These are phyloP conservation scores for Coptotermes formosanus DNA, from an alignment of 1,140 invertebrate genomes.

Conservation along the genomic window DNA sequence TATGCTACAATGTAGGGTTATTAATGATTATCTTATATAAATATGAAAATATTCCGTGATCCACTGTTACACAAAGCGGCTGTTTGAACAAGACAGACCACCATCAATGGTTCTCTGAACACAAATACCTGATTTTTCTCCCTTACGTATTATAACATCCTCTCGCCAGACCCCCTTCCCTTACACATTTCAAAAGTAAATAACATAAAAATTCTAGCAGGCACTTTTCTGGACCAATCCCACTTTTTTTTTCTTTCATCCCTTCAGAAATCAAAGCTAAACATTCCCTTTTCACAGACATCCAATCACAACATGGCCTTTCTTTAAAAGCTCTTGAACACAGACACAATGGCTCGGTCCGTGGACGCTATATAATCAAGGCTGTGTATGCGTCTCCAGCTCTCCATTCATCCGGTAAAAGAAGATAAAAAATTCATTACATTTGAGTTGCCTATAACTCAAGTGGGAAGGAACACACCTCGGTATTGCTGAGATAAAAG, in stretches of 20 bases:
- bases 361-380: constrained; percentile 6
- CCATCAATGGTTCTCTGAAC: constrained; percentile 7
- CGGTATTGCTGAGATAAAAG: not conserved
- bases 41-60: not conserved
- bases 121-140: constrained; percentile 4
- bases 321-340: constrained; percentile 1
- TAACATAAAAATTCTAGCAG: constrained; percentile 29
- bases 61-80: not conserved
- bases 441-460: not conserved
- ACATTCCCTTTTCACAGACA: constrained; percentile 6
- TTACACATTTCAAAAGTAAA: constrained; percentile 22
- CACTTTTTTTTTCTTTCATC: constrained; percentile 12
- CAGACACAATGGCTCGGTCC: not conserved
- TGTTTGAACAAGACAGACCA: not conserved
- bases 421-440: not conserved
- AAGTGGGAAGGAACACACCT: not conserved
- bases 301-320: constrained; percentile 6
- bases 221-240: constrained; percentile 10
- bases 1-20: no score
- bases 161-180: not conserved
- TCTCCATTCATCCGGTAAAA: not conserved
- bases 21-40: no score
- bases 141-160: constrained; percentile 7
- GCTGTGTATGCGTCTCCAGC: not conserved
- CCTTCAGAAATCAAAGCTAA: constrained; percentile 15